Percentiles rank a stretch among this genome's conserved stretches.
Conservation (phyloP, 2,888 invertebrate genomes). For the Odontocerum albicorne region DNA sequence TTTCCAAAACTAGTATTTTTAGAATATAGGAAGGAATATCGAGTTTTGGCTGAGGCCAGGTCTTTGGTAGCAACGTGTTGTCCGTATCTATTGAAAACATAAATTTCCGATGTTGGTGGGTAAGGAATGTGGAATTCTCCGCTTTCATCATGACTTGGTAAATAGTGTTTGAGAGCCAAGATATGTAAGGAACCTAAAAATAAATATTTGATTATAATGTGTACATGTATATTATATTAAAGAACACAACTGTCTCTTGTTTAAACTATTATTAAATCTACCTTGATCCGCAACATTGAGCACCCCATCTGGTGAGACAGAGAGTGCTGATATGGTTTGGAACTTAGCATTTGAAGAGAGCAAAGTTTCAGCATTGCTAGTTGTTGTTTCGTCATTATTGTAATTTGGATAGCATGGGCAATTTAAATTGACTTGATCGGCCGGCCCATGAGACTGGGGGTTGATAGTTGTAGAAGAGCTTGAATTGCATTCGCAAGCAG, state of each 20-base stretch:
- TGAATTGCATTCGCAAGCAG: slow-evolving; percentile 62
- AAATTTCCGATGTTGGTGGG: slow-evolving; percentile 91
- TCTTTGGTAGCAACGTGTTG: slow-evolving; percentile 96
- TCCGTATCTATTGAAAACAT: slow-evolving; percentile 92
- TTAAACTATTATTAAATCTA: slow-evolving; percentile 41
- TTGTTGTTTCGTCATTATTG: slow-evolving; percentile 65
- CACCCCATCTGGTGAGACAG: slow-evolving; percentile 94
- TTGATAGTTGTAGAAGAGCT: slow-evolving; percentile 58
- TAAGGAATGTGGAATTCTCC: slow-evolving; percentile 93
- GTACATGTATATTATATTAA: not conserved
- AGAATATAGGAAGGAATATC: slow-evolving; percentile 95
- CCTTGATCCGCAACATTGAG: slow-evolving; percentile 95
- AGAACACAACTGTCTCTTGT: not conserved
- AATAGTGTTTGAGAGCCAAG: slow-evolving; percentile 81
- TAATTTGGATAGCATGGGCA: slow-evolving; percentile 59
- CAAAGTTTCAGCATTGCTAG: slow-evolving; percentile 80
- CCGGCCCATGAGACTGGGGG: slow-evolving; percentile 37
- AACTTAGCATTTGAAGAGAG: slow-evolving; percentile 90
- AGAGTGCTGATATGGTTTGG: slow-evolving; percentile 84
- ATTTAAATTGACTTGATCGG: slow-evolving; percentile 39
- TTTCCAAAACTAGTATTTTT: slow-evolving; percentile 96
- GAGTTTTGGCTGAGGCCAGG: slow-evolving; percentile 89
- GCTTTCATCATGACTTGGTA: slow-evolving; percentile 84
- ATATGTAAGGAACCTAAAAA: slow-evolving; percentile 75
- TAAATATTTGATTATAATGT: not conserved